Conservation (phyloP, 2,888 invertebrate species). For the Trypoxylon attenuatum region DNA sequence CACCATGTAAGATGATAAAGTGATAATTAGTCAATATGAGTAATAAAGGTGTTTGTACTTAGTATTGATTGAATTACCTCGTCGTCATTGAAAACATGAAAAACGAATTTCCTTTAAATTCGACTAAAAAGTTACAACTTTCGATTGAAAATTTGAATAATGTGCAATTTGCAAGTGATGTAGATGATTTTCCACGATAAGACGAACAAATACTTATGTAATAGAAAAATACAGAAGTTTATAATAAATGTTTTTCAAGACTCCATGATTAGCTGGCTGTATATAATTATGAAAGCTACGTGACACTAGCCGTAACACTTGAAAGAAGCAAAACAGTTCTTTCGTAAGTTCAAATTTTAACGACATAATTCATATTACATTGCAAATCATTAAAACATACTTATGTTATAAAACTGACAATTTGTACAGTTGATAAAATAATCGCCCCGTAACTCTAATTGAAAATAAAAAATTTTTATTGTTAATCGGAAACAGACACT, state of each 20-base stretch:
- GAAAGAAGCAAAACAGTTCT: not conserved
- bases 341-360: slow-evolving; percentile 25
- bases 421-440: slow-evolving; percentile 24
- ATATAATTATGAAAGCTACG: not conserved
- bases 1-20: no score
- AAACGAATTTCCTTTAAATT: not conserved
- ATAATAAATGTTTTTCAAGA: not conserved
- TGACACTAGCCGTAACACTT: not conserved
- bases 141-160: no score
- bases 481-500: slow-evolving; percentile 4
- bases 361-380: slow-evolving; percentile 11
- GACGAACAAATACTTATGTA: not conserved
- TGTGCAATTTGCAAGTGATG: no score
- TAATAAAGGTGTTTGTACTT: no score
- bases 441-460: slow-evolving; percentile 8
- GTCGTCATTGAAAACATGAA: no score
- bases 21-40: no score
- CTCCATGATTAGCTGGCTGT: not conserved
- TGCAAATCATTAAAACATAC: slow-evolving; percentile 21
- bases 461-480: no score
- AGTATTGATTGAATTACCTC: no score
- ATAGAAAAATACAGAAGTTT: not conserved
- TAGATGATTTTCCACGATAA: not conserved
- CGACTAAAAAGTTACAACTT: not conserved
- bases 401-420: slow-evolving; percentile 45